Base-by-base conservation (phyloP, 2,888 invertebrate species). In the Lasioglossum marginatum region DNA sequence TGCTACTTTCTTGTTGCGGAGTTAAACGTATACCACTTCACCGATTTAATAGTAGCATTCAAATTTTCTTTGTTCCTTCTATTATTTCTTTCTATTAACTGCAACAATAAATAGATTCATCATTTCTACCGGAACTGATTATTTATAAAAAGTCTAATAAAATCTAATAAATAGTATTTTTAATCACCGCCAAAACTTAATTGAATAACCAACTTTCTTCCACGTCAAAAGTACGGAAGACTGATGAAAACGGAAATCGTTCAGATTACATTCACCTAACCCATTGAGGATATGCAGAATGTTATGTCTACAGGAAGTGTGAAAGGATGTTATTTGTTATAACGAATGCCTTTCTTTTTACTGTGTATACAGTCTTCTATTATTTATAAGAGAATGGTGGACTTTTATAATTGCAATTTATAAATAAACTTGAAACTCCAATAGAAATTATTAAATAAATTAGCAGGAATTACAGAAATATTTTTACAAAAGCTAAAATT, bases 321-420 rank as follows among this genome's bases (percentile, higher is more conserved):
- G 16, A 19, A 14, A 34, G 23, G 19, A 3, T 48, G 27, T 57
- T 43, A 19, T n/a, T 34, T 31, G 23, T 48, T 40, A 5, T 14
- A 40, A 52, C 23, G 4, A 10, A 31, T 10, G 16, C 19, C 19
- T 10, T 82, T 12, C 45, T 70, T 2, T 66, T 6, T 19, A 34
- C 45, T 27, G 68, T 16, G n/a, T 27, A 63, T 6, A 19, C 3
- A 60, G 10, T 45, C 40, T 66, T 83, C 52, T 52, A 83, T 82
- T 82, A 82, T 72, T 72, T 73, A 77, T 77, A 68, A 73, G 72
- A 43, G 72, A 77, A 77, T 45, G 66, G 52, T 40, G n/a, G 5
- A 70, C 14, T 70, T 14, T n/a, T 37, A 10, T 23, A 10, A 37
- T 1, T 37, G 34, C 23, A 68, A 12, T 23, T 12, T 10, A 0